Base-by-base conservation (phyloP, 2,797 vertebrate genomes). In the Vipera ursinii region DNA sequence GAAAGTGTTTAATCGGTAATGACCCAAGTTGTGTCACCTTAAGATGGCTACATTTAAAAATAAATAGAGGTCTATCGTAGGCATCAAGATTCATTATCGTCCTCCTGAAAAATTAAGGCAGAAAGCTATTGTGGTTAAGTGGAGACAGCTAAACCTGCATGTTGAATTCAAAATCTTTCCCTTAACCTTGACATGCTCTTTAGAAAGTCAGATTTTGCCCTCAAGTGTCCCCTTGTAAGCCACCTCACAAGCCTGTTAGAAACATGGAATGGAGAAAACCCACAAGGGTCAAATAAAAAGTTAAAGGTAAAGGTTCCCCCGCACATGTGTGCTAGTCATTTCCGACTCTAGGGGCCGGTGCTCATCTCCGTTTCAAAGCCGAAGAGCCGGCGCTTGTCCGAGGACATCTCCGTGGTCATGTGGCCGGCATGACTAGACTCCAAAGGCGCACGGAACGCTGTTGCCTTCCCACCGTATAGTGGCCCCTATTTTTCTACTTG, bases 21-120 rank as follows among this genome's bases (percentile, higher is more conserved):
- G 95, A 95, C 94, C 87, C 91, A 95, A 94, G 91, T 65, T 96
- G 93, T 96, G 95, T 96, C 91, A 93, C 57, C 92, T 94, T 59
- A 93, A 95, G 92, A 96, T 93, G 93, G 95, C 95, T 96, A 93
- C 89, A 91, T 96, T 96, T 96, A 95, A 95, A 95, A 96, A 93
- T 96, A 96, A 95, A 96, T 95, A 94, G 93, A 91, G 92, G 92
- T 94, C 59, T 94, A 91, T 95, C 95, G 90, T 93, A 95, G 94
- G 94, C 91, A 96, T 94, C 94, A 94, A 95, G 95, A 96, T 96
- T 96, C 96, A 96, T 96, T 96, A 94, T 96, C 94, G 89, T 95
- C 15, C 94, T 96, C 95, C 94, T 94, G 90, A 96, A 92, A 94
- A 96, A 95, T 96, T 97, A 97, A 96, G 95, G 94, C 94, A 94